phyloP scores from a whole-genome alignment of 2,888 invertebrate genomes.

The Drosophila prolongata region DNA sequence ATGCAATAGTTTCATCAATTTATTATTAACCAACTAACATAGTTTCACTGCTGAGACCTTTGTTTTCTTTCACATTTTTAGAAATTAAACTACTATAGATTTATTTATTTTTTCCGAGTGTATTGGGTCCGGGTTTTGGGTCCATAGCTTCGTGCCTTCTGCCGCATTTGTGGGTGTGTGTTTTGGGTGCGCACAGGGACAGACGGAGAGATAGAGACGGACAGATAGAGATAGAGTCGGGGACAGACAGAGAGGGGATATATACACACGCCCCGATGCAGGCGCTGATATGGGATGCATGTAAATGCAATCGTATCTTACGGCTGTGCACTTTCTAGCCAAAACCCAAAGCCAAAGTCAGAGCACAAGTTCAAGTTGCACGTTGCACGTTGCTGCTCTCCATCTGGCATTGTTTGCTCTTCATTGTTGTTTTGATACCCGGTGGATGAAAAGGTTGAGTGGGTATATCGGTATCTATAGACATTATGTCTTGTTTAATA shows the following conservation, averaged over 20 bases:
- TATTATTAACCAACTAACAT: too few species aligned
- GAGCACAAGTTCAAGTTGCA: constrained; percentile 76
- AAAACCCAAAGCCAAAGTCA: constrained; percentile 36
- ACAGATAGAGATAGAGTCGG: constrained; percentile 7
- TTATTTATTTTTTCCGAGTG: constrained; percentile 7
- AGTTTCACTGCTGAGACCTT: too few species aligned
- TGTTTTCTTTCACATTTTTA: too few species aligned
- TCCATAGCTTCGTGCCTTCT: constrained; percentile 63
- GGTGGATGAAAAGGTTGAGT: not conserved
- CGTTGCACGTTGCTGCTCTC: constrained; percentile 54
- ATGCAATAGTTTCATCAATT: too few species aligned
- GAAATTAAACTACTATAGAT: too few species aligned
- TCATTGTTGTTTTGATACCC: constrained; percentile 65
- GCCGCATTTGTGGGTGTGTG: constrained; percentile 69
- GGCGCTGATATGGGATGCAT: constrained; percentile 81
- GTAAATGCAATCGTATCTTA: constrained; percentile 81
- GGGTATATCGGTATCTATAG: constrained; percentile 5
- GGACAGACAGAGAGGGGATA: constrained; percentile 6
- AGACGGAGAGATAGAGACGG: constrained; percentile 19
- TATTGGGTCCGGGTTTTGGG: constrained; percentile 9
- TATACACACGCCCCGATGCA: constrained; percentile 74
- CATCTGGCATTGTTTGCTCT: constrained; percentile 77
- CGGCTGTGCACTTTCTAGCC: constrained; percentile 80
- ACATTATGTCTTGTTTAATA: not conserved
- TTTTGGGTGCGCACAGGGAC: constrained; percentile 58